phyloP scores from a whole-genome alignment of 2,888 invertebrate species.

The Acrobasis suavella region DNA sequence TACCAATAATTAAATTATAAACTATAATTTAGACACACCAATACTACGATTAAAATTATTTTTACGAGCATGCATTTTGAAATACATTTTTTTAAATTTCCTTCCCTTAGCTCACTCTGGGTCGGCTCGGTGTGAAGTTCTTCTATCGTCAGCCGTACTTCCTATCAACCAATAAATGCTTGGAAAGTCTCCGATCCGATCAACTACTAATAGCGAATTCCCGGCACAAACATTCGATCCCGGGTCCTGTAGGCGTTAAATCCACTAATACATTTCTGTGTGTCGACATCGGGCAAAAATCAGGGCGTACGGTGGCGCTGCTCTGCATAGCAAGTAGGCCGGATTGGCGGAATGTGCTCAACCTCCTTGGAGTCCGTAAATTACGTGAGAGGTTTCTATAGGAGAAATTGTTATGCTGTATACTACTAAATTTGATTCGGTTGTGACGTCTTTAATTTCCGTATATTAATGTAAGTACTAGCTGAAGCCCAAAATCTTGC shows the following conservation, averaged over 20 bases:
- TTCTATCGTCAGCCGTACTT: background rate
- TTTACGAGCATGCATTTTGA: too few relatives aligned
- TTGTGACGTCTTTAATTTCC: background rate
- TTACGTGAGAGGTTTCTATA: conserved; percentile 23
- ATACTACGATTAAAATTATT: too few relatives aligned
- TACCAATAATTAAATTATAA: too few relatives aligned
- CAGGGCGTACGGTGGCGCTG: conserved; percentile 63
- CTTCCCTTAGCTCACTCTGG: too few relatives aligned
- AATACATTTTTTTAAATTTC: too few relatives aligned
- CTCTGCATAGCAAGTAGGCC: conserved; percentile 75
- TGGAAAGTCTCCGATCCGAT: background rate
- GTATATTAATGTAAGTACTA: too few relatives aligned
- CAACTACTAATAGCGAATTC: conserved; percentile 62
- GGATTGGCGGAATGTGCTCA: conserved; percentile 41
- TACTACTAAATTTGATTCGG: background rate
- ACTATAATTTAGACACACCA: too few relatives aligned
- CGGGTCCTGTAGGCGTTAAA: conserved; percentile 67
- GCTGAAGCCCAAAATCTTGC: too few relatives aligned
- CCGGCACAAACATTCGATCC: conserved; percentile 59
- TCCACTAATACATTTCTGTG: conserved; percentile 76
- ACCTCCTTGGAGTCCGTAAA: conserved; percentile 36
- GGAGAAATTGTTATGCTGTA: conserved; percentile 9
- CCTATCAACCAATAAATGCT: background rate
- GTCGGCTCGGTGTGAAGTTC: too few relatives aligned
- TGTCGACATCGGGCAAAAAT: conserved; percentile 78